Conservation (phyloP, 2,113 vertebrate species). For the Laticauda colubrina region DNA sequence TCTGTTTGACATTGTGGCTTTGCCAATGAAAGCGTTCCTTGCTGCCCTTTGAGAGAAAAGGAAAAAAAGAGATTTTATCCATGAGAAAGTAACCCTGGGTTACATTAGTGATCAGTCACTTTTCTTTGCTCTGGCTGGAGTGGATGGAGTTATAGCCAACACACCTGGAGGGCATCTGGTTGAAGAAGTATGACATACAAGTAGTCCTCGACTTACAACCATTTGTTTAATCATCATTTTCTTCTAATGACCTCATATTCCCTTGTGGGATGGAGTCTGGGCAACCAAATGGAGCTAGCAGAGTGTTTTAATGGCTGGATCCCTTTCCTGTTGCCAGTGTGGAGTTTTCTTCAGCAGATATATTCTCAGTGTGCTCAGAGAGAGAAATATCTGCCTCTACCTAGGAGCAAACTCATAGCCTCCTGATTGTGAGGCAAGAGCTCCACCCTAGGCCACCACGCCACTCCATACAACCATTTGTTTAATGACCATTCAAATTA, state of each 20-base stretch:
- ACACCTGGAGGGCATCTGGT: neutral
- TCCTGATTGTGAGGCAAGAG: too few species aligned
- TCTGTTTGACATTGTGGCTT: constrained; percentile 98
- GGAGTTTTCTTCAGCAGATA: too few species aligned
- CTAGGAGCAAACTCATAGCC: too few species aligned
- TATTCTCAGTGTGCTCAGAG: too few species aligned
- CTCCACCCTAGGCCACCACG: too few species aligned
- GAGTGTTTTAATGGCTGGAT: too few species aligned
- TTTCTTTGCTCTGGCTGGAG: neutral
- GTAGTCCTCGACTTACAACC: neutral
- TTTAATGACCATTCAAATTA: neutral
- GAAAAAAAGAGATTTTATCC: constrained; percentile 8
- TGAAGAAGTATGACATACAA: neutral
- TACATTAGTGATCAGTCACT: neutral
- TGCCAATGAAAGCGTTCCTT: constrained; percentile 96
- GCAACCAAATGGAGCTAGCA: too few species aligned
- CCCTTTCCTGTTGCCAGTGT: too few species aligned
- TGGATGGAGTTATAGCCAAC: neutral
- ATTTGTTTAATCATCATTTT: neutral
- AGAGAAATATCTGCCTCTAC: too few species aligned
- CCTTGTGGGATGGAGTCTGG: too few species aligned
- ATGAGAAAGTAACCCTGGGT: neutral
- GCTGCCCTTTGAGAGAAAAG: constrained; percentile 74
- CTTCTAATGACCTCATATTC: too few species aligned
- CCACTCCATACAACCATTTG: neutral